Base-by-base conservation (phyloP, 2,113 vertebrate genomes). In the Solenodon paradoxus region DNA sequence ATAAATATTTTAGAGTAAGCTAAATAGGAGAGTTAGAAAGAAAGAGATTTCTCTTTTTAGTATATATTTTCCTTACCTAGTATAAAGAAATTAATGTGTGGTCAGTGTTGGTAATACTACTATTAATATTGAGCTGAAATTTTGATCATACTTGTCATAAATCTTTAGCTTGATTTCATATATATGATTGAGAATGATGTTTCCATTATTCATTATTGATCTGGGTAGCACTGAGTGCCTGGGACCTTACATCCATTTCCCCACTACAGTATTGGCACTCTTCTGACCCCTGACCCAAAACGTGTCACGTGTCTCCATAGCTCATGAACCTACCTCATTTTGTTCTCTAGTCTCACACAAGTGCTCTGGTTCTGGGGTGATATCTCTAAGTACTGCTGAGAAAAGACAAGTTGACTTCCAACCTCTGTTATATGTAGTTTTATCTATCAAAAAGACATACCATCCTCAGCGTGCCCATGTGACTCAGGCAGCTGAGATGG, bases 311-410 rank as follows among this genome's bases (percentile, higher is more conserved):
- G 95, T 96, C 90, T 94, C 98, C 95, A 94, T 88, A 97, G 94
- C 88, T 95, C 90, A 88, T 87, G 96, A 51, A 72, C 93, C 95
- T 95, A 97, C 89, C 94, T 96, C 96, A 97, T 98, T 98, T 98
- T 95, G 95, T 90, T 81, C 90, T 97, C 97, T 97, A 47, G 96
- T 94, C 86, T 93, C 95, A 94, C 94, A 92, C 92, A 92, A 98
- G 87, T 96, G 96, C 92, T 97, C 72, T 97, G 97, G 97, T 97
- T 98, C 95, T 80, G 94, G 89, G 92, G 88, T 97, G 96, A 96
- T 95, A 81, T 74, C 83, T 90, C 80, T 89, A 98, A 95, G 93
- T 45, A 96, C 81, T 82, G 92, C 96, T 95, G 97, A 92, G 97
- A 97, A 97, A 98, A 96, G 91, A 82, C 16, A 90, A 90, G 87